Evolutionary conservation across 2,888 invertebrate species (phyloP), one percentile per base, ranked within the genome.

Genomic region (Oeneis ivallda): DNA sequence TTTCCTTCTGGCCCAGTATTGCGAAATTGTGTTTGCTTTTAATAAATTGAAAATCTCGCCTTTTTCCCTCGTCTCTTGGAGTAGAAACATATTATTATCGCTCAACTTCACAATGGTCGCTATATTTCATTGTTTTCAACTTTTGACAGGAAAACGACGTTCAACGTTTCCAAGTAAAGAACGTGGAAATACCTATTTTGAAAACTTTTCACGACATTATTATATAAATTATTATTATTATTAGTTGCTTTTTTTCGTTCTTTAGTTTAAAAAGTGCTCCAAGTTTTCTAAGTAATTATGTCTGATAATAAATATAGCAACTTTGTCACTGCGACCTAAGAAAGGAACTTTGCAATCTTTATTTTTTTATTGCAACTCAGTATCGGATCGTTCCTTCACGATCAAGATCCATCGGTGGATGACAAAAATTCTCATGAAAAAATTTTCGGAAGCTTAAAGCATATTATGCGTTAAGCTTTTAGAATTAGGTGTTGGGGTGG

Each of bases 1-100:
- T 66, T 70, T 68, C 41, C 19, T 61, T 66, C 64, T 54, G 60
- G 63, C 58, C 66, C 65, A 67, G 71, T 71, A 78, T 77, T 76
- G 78, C 72, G 75, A 76, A 79, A 77, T 74, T 78, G 81, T 80
- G 82, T 82, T 85, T 85, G 82, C 82, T 84, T 87, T 84, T 85
- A 84, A 84, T 82, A 85, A 83, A 83, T 58, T 49, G 53, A 66
- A 62, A 58, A 43, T 63, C 54, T 67, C 59, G 59, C 54, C 15
- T 39, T 47, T 50, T 56, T 56, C 45, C 61, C 54, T 32, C 61
- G 60, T 56, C 49, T 65, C 43, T 52, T n/a, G 17, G 47, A 39
- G 60, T 56, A 49, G 61, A 65, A 65, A 65, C 61, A 47, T 61
- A 49, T 65, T 65, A 65, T 65, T 61, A 65, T 34, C 50, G 50